Percentiles rank a stretch among this genome's conserved stretches.
phyloP scores from a whole-genome alignment of 1,140 invertebrate species.

The Megalonaias nervosa region DNA sequence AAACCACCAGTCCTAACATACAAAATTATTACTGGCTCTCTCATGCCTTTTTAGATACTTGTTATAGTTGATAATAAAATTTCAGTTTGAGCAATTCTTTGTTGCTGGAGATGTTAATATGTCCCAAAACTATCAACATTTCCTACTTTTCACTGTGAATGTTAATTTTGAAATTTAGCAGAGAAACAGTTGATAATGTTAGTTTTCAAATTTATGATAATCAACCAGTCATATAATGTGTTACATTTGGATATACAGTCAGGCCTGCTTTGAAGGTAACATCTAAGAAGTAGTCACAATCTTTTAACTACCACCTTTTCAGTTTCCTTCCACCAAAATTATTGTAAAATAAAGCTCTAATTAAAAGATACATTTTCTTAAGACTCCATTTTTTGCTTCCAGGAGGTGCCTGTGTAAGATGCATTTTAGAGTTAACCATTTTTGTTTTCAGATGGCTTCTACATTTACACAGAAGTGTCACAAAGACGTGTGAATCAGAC shows the following conservation, averaged over 20 bases:
- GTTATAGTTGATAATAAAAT: no score
- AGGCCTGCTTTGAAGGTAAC: no score
- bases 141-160: no score
- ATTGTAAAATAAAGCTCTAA: neutral
- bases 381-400: neutral
- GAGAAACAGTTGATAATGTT: no score
- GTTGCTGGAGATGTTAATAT: no score
- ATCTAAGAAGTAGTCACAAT: neutral
- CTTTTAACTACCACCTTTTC: neutral
- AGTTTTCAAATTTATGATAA: no score
- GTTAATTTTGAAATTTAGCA: no score
- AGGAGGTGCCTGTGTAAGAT: neutral
- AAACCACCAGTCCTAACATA: no score
- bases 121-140: no score
- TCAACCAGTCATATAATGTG: neutral
- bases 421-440: neutral
- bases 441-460: constrained; percentile 49
- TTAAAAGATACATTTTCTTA: neutral
- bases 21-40: no score
- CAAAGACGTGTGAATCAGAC: constrained; percentile 70
- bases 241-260: neutral
- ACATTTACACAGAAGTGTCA: constrained; percentile 62
- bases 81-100: no score
- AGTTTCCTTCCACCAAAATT: neutral
- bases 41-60: no score